Evolutionary conservation across 2,888 invertebrate species (phyloP).

Genomic region (Bruchidius siliquastri): DNA sequence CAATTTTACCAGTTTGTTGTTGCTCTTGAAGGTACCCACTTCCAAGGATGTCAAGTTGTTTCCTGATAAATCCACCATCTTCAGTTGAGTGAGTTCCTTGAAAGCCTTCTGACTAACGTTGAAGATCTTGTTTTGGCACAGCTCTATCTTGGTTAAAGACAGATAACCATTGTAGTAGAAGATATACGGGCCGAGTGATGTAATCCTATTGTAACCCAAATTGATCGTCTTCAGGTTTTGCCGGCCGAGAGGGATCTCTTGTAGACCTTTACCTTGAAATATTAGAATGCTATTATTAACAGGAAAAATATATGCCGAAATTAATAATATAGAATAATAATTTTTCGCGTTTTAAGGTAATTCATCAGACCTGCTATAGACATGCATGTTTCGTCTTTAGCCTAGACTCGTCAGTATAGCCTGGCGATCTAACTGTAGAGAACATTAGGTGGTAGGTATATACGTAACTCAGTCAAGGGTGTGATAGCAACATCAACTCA

Average conservation of each 20-base stretch:
- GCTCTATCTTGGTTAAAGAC: constrained; percentile 32
- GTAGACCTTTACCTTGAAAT: constrained; percentile 24
- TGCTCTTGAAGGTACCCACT: constrained; percentile 36
- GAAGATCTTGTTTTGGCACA: constrained; percentile 38
- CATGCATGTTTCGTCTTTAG: too few species aligned
- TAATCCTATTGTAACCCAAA: constrained; percentile 38
- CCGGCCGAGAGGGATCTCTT: constrained; percentile 33
- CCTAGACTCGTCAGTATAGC: too few species aligned
- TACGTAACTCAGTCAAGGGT: too few species aligned
- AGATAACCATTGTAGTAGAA: constrained; percentile 38
- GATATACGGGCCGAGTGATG: constrained; percentile 29
- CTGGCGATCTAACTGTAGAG: too few species aligned
- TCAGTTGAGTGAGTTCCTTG: constrained; percentile 34
- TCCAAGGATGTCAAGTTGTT: constrained; percentile 38
- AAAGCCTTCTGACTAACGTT: constrained; percentile 37
- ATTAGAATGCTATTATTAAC: constrained; percentile 11
- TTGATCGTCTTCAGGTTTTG: constrained; percentile 28
- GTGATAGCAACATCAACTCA: too few species aligned
- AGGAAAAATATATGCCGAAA: too few species aligned
- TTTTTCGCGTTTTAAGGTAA: too few species aligned
- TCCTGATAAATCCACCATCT: constrained; percentile 37
- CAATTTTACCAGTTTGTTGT: constrained; percentile 35
- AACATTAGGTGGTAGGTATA: too few species aligned
- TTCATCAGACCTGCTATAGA: too few species aligned
- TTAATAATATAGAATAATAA: too few species aligned